phyloP scores from a whole-genome alignment of 2,888 invertebrate genomes.

The Tetanocera ferruginea region DNA sequence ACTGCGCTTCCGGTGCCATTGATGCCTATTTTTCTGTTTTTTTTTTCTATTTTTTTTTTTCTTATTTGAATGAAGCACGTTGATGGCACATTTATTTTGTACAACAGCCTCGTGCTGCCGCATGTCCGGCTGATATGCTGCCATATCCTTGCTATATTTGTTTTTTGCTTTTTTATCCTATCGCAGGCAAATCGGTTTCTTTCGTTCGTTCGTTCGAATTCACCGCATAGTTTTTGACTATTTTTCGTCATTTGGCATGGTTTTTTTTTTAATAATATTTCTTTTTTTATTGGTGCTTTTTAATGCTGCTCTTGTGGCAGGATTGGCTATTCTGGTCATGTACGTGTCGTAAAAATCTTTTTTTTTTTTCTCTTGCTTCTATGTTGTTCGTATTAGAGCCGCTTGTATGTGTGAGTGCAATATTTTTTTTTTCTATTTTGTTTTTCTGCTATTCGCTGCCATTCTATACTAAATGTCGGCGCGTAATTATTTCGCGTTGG shows the following conservation, averaged over 20 bases:
- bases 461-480: neutral
- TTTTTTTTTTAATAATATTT: neutral
- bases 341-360: slow-evolving; percentile 44
- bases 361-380: slow-evolving; percentile 6
- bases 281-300: neutral
- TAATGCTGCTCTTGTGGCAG: neutral
- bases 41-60: neutral
- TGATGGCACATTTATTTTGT: neutral
- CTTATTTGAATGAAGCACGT: neutral
- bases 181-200: slow-evolving; percentile 32
- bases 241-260: slow-evolving; percentile 8
- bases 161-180: neutral
- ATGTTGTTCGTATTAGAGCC: neutral
- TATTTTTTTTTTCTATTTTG: neutral
- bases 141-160: too few species aligned
- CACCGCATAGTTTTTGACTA: slow-evolving; percentile 24
- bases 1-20: slow-evolving; percentile 5
- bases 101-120: neutral
- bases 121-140: neutral
- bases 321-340: slow-evolving; percentile 46
- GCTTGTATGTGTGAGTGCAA: neutral
- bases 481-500: slow-evolving; percentile 45
- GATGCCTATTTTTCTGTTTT: neutral
- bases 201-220: slow-evolving; percentile 10
- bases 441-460: slow-evolving; percentile 5